Evolutionary conservation across 1,140 invertebrate genomes (phyloP).

Genomic region (Brachionus plicatilis): DNA sequence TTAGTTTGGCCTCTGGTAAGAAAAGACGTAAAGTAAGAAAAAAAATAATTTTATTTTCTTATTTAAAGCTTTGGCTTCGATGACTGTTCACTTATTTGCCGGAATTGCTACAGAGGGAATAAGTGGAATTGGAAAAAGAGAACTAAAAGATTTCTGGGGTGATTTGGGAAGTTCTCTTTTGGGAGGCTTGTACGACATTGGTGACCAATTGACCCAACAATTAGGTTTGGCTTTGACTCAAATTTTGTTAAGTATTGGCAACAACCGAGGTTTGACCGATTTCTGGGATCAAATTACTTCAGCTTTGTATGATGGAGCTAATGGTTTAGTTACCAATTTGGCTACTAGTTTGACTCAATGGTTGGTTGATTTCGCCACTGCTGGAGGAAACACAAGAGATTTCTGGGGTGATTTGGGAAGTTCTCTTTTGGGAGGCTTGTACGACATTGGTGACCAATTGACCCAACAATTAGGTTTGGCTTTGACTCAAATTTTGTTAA

Average conservation of each 20-base stretch:
- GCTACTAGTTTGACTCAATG: not conserved
- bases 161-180: not conserved
- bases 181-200: not conserved
- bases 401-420: not conserved
- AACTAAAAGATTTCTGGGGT: not conserved
- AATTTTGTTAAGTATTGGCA: not conserved
- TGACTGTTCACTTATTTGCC: conserved; percentile 28
- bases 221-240: not conserved
- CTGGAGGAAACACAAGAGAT: not conserved
- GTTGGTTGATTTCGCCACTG: not conserved
- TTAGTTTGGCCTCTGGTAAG: not conserved
- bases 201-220: not conserved
- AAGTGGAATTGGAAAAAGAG: conserved; percentile 29
- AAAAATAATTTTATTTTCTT: not conserved
- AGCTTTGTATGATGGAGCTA: not conserved
- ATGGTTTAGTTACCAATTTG: not conserved
- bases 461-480: not conserved
- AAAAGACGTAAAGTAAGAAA: not conserved
- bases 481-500: conserved; percentile 10
- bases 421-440: not conserved
- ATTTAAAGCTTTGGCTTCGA: conserved; percentile 6
- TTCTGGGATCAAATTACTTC: not conserved
- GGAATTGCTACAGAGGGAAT: conserved; percentile 3
- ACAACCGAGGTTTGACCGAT: not conserved
- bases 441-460: not conserved